Evolutionary conservation across 2,888 invertebrate genomes (phyloP), one percentile per base, ranked within the genome.

Genomic region (Salpingus planirostris): DNA sequence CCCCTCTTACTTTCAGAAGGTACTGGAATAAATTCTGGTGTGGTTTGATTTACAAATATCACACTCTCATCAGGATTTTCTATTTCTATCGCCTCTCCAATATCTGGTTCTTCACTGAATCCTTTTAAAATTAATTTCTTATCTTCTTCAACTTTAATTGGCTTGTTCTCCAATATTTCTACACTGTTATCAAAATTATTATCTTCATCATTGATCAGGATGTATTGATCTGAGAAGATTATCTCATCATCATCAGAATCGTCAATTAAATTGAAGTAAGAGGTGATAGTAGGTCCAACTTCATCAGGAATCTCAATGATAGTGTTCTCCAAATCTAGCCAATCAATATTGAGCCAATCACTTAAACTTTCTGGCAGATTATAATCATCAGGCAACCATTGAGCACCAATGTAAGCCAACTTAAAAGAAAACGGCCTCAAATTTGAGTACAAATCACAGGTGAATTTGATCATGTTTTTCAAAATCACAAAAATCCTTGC

Each of bases 401-500:
- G 12, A 26, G 42, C 30, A 10, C 63, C 64, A 18, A 54, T 31
- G 28, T 48, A 46, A 42, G 58, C 45, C 14, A 70, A 57, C 31
- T 46, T 43, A 7, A 46, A 42, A 5, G 53, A 40, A 44, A 58
- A 64, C 8, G 52, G 49, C 33, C 60, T 47, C 21, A 71, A 46
- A 33, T 52, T 52, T 8, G 49, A 45, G 42, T 69, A 71, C 54
- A 67, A 64, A 6, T 50, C 39, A 46, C 68, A 69, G 31, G 57
- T 53, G 43, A 45, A 59, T 38, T 57, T 61, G 1, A 61, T 41
- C 24, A 63, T 44, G 34, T 59, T 43, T 27, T 61, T 61, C 2
- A 63, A 52, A 21, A 68, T 43, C 15, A 63, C 33, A 34, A 64
- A 66, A 43, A 71, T 63, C 52, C 70, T 59, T 29, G 69, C 65